Evolutionary conservation across 2,113 vertebrate species (phyloP).

Genomic region (Hylia prasina): DNA sequence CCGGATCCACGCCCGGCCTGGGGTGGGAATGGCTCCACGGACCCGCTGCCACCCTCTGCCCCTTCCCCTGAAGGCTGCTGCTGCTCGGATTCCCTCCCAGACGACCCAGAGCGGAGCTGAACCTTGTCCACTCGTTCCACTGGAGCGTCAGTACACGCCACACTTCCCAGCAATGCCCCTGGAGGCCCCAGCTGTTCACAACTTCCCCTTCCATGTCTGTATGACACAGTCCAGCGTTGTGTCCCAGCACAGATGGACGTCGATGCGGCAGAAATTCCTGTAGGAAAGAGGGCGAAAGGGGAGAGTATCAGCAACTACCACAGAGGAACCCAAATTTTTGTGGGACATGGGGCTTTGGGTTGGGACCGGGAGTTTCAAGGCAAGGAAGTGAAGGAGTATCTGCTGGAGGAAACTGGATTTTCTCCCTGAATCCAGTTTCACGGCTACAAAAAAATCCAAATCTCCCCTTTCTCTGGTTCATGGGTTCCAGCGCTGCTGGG

Average conservation of each 20-base stretch:
- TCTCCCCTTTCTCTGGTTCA: not conserved
- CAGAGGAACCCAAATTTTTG: not conserved
- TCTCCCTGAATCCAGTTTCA: not conserved
- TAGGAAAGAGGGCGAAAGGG: not conserved
- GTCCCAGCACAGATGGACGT: too few species aligned
- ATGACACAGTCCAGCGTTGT: accelerated
- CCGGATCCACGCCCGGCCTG: not conserved
- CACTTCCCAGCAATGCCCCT: accelerated
- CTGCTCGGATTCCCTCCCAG: not conserved
- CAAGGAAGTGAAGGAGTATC: accelerated
- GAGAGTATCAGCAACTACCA: not conserved
- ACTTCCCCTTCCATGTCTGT: not conserved
- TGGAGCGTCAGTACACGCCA: accelerated
- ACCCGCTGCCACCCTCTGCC: not conserved
- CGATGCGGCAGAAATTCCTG: not conserved
- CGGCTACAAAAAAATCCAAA: not conserved
- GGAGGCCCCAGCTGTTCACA: not conserved
- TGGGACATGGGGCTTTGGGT: accelerated
- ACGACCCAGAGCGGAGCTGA: not conserved
- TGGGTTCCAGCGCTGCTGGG: accelerated
- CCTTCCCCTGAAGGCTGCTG: not conserved
- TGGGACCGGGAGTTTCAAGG: accelerated
- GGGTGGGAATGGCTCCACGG: not conserved
- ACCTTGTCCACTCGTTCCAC: accelerated
- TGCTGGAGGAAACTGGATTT: accelerated